These are phyloP conservation scores for Drosophila obscura DNA, from an alignment of 1,140 invertebrate genomes.

Conservation along the genomic window DNA sequence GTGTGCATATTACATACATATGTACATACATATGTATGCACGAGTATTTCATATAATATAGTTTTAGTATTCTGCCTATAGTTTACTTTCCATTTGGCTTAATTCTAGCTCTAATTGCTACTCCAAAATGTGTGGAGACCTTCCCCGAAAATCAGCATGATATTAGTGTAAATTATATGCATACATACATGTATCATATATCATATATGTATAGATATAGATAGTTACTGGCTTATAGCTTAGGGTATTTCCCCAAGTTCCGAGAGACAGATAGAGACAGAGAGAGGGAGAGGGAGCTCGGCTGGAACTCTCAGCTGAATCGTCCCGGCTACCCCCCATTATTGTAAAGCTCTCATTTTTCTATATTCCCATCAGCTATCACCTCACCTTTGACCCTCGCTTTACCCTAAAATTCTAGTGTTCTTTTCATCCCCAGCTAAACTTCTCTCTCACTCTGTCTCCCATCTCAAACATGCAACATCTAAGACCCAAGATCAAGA, in stretches of 20 bases:
- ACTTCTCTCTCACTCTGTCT: conserved; percentile 10
- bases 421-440: conserved; percentile 1
- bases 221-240: neutral
- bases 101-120: conserved; percentile 40
- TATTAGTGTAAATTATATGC: conserved; percentile 6
- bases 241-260: neutral
- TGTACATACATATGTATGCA: neutral
- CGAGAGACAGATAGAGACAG: conserved; percentile 1
- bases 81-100: conserved; percentile 30
- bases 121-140: conserved; percentile 14
- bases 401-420: conserved; percentile 20
- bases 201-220: neutral
- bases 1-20: too few relatives aligned
- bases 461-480: too few relatives aligned
- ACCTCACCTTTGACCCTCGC: conserved; percentile 46
- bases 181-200: conserved; percentile 6
- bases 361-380: conserved; percentile 40
- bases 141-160: conserved; percentile 4
- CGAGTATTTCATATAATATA: neutral
- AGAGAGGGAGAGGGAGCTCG: conserved; percentile 8
- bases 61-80: conserved; percentile 13
- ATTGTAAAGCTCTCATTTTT: conserved; percentile 44
- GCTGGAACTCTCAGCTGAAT: conserved; percentile 4
- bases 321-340: conserved; percentile 23
- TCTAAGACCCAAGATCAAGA: neutral